Base-by-base conservation (phyloP, 2,888 invertebrate species). In the Drosophila sordidula region DNA sequence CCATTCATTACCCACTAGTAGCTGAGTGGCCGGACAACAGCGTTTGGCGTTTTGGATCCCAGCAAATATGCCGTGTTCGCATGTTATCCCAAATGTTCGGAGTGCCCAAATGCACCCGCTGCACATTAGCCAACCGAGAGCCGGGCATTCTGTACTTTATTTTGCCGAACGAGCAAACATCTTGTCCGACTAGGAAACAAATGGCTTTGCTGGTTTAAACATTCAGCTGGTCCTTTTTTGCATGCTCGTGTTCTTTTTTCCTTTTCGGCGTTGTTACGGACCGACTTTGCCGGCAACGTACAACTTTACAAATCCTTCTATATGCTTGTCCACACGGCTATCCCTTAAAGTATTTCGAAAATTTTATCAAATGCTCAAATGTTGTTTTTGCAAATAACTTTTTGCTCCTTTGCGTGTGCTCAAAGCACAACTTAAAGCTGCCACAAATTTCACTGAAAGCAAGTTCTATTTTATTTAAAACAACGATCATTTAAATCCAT, bases 161-260 rank as follows among this genome's bases (percentile, higher is more conserved):
- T 90, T 89, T 87, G 84, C 89, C 88, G 85, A 90, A 90, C 83
- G 91, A 90, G 87, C 89, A 90, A 90, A 90, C 90, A 90, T 90
- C 90, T 90, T 90, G 90, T 90, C 81, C 80, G 82, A 90, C 90
- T 89, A 90, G 90, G 79, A 89, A 90, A 89, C 91, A 90, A 90
- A 90, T 90, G 87, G 90, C 85, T 90, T 90, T 90, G 70, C 89
- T 90, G 89, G 86, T 89, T 84, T 89, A 71, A 85, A 78, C 89
- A 89, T 88, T 88, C 83, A 83, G 80, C 87, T 85, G 78, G 71
- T 82, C 76, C 73, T 77, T 72, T 73, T 59, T 70, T 63, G 38
- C 57, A 51, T 62, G 52, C 50, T 41, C 55, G 51, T 46, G 47
- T 46, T 55, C 29, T 50, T 66, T 16, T 41, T 36, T 26, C 51